Evolutionary conservation across 2,888 invertebrate species (phyloP).

Genomic region (Enoplolaimus lenunculus): DNA sequence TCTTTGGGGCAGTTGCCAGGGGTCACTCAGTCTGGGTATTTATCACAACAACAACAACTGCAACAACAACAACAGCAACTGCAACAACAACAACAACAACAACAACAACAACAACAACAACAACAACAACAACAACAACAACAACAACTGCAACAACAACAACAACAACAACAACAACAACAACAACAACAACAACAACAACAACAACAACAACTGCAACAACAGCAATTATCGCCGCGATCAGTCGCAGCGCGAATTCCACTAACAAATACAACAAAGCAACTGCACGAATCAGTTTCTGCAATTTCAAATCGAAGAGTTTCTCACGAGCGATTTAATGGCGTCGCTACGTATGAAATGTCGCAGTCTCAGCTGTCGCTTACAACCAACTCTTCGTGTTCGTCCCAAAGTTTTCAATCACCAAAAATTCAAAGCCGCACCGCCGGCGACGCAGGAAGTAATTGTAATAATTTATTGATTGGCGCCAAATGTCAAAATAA

Average conservation of each 20-base stretch:
- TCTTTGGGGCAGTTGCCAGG: too few species aligned
- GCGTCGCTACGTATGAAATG: background rate
- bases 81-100: too few species aligned
- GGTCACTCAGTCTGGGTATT: too few species aligned
- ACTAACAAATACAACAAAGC: background rate
- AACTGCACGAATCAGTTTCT: too few species aligned
- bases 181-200: background rate
- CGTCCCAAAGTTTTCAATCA: background rate
- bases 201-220: background rate
- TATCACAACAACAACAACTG: too few species aligned
- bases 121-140: too few species aligned
- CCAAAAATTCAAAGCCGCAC: background rate
- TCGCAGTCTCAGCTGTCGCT: background rate
- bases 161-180: background rate
- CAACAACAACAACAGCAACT: too few species aligned
- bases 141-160: background rate
- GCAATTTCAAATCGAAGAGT: too few species aligned
- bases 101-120: too few species aligned
- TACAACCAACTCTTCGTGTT: background rate
- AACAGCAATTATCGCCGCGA: background rate
- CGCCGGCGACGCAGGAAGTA: background rate
- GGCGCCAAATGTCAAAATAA: too few species aligned
- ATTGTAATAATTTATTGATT: background rate
- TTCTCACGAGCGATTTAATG: too few species aligned
- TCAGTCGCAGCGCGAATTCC: background rate